Evolutionary conservation across 2,888 invertebrate genomes (phyloP).

Genomic region (Cheilosia impressa): DNA sequence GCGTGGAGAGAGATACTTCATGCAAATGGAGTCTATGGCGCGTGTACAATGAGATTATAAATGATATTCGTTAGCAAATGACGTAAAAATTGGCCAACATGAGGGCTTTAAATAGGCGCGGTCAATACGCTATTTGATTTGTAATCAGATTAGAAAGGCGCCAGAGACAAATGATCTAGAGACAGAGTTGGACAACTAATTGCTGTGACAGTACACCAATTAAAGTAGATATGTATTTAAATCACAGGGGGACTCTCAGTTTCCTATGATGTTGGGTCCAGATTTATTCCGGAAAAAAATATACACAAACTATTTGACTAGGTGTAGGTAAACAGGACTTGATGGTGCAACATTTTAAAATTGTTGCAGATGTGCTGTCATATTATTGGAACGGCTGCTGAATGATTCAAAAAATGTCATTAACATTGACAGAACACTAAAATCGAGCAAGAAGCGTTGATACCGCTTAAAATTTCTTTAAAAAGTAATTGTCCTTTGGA

Average conservation of each 20-base stretch:
- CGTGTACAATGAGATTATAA: constrained; percentile 71
- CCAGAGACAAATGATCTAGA: constrained; percentile 66
- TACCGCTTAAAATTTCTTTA: no score
- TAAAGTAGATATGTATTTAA: constrained; percentile 65
- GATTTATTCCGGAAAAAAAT: not conserved
- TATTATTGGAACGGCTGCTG: no score
- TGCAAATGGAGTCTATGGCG: constrained; percentile 65
- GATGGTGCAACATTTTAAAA: no score
- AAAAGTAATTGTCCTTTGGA: no score
- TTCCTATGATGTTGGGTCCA: not conserved
- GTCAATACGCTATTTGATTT: constrained; percentile 48
- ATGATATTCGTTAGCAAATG: constrained; percentile 75
- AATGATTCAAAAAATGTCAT: no score
- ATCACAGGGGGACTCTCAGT: constrained; percentile 10
- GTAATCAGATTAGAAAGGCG: constrained; percentile 65
- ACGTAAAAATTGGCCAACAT: constrained; percentile 65
- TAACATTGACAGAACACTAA: no score
- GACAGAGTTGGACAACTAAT: constrained; percentile 57
- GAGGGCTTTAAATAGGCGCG: constrained; percentile 43
- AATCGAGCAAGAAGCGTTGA: no score
- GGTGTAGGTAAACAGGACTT: no score
- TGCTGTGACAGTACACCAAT: constrained; percentile 60
- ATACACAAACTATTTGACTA: not conserved
- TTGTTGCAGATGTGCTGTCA: no score
- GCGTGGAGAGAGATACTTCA: constrained; percentile 44